Conservation (phyloP, 1,140 invertebrate genomes). For the Lutraria rhynchaena region DNA sequence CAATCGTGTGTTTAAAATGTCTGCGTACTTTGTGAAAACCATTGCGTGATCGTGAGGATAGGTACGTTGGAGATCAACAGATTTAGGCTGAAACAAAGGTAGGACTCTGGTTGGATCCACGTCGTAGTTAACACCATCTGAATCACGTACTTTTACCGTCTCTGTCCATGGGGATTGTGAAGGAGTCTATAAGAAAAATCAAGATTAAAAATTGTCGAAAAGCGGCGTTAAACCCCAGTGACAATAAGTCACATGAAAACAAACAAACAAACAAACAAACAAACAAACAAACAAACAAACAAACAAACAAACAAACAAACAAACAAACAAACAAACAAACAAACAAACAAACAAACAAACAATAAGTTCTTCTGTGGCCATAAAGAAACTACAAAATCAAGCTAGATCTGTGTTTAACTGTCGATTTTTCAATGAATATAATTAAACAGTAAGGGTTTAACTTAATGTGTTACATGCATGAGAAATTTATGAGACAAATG, state of each 20-base stretch:
- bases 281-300: background rate
- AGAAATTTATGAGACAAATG: too few relatives aligned
- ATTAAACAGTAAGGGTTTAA: too few relatives aligned
- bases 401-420: too few relatives aligned
- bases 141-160: background rate
- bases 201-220: background rate
- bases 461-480: too few relatives aligned
- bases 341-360: background rate
- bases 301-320: background rate
- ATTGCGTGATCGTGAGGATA: slow-evolving; percentile 46
- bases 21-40: slow-evolving; percentile 30
- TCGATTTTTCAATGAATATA: too few relatives aligned
- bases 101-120: slow-evolving; percentile 27
- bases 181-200: slow-evolving; percentile 1
- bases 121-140: background rate
- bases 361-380: too few relatives aligned
- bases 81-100: slow-evolving; percentile 33
- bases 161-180: slow-evolving; percentile 42
- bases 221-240: background rate
- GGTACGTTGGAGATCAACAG: slow-evolving; percentile 24
- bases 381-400: too few relatives aligned
- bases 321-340: background rate
- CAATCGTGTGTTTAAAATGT: background rate
- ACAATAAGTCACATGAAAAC: background rate
- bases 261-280: too few relatives aligned